Evolutionary conservation across 2,888 invertebrate species (phyloP), one percentile per base, ranked within the genome.

Genomic region (Serripes groenlandicus): DNA sequence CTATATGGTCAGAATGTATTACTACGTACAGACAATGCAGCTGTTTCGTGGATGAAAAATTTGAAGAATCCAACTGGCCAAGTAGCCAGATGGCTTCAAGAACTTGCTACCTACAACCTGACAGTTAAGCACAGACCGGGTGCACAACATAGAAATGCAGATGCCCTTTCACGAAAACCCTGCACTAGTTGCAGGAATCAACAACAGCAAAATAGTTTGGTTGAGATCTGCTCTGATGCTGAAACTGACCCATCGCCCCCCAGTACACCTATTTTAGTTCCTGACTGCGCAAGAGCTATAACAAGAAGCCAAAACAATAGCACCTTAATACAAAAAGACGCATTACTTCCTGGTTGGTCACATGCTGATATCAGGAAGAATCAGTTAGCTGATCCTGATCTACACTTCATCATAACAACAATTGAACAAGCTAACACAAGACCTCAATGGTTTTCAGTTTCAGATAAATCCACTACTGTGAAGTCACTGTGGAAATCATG

Each of bases 401-500:
- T 42, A 42, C 9, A 42, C 18, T 54, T 54, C n/a, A 21, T 54
- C 18, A 21, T 21, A 7, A 23, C 15, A 5, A 18, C 11, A 21
- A 23, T 56, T 9, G 72, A 72, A 28, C n/a, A 34, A 3, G 30
- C 26, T 18, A 15, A 26, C 58, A 28, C 28, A 21, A 21, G 49
- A 15, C 70, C 77, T 34, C 4, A 28, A 21, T 77, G 62, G 71
- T 34, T n/a, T 18, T 26, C 32, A n/a, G 30, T 80, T 1, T 28
- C 70, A 3, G 35, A 35, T 3, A 26, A 64, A 18, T 64, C 75
- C 1, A 42, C 37, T 3, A 26, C 32, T n/a, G 30, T 49, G 1
- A 80, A 80, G 34, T 70, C 75, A 4, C 64, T 71, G 11, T 74
- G 79, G 74, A 26, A 37, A 7, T 49, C 66, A 30, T 79, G 70